These are phyloP conservation scores for Nyctibius grandis DNA, from an alignment of 2,797 vertebrate species.

Conservation along the genomic window DNA sequence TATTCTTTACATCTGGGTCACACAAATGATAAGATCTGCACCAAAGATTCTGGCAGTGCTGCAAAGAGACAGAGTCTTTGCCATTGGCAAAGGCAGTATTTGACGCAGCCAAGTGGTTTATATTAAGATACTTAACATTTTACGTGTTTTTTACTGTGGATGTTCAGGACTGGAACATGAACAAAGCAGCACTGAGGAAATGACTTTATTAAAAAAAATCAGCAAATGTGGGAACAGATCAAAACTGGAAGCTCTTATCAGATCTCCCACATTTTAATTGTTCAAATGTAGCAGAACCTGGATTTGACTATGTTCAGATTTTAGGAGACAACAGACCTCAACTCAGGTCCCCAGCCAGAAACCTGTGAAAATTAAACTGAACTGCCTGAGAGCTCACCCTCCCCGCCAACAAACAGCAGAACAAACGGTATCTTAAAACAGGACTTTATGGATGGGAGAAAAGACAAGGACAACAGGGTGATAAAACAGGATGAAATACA, in stretches of 20 bases:
- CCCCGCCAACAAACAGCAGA: neutral
- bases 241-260: neutral
- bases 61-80: constrained; percentile 12
- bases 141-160: constrained; percentile 7
- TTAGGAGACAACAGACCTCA: neutral
- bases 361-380: neutral
- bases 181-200: constrained; percentile 18
- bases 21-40: constrained; percentile 27
- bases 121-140: constrained; percentile 11
- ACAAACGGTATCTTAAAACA: neutral
- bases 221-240: neutral
- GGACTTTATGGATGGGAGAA: neutral
- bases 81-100: neutral
- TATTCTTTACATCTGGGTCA: neutral
- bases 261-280: neutral
- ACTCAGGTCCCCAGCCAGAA: neutral
- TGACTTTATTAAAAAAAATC: neutral
- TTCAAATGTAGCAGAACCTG: neutral
- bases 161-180: constrained; percentile 10
- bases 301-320: neutral
- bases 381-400: neutral
- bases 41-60: neutral
- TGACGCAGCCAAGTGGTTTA: constrained; percentile 34
- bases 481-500: neutral
- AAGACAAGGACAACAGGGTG: neutral